These are phyloP conservation scores for Papilio machaon DNA, from an alignment of 1,140 invertebrate species.

Conservation along the genomic window DNA sequence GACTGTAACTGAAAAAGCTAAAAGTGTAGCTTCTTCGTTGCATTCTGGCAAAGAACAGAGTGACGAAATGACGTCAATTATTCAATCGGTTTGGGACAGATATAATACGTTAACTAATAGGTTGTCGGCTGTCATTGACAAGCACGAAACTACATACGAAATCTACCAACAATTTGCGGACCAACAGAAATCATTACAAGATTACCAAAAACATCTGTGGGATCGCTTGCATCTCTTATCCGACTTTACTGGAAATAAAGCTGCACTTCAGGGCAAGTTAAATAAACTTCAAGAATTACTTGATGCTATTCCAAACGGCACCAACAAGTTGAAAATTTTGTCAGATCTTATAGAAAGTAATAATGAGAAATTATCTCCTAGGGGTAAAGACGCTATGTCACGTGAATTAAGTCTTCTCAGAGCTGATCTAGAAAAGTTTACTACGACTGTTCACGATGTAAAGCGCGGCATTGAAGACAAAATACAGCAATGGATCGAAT, in stretches of 20 bases:
- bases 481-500: constrained; percentile 95
- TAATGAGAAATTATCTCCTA: constrained; percentile 85
- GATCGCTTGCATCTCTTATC: constrained; percentile 89
- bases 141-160: constrained; percentile 89
- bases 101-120: constrained; percentile 87
- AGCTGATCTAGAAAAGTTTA: constrained; percentile 92
- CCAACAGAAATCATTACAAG: constrained; percentile 91
- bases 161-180: constrained; percentile 93
- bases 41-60: constrained; percentile 84
- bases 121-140: constrained; percentile 74
- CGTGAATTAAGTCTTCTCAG: constrained; percentile 89
- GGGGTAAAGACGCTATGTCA: constrained; percentile 91
- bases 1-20: constrained; percentile 93
- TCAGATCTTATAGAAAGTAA: constrained; percentile 87
- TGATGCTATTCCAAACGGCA: constrained; percentile 88
- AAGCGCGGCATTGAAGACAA: constrained; percentile 91
- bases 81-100: constrained; percentile 87
- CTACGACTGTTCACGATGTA: constrained; percentile 88
- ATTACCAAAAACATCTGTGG: constrained; percentile 94
- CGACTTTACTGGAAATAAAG: constrained; percentile 92
- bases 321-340: constrained; percentile 87
- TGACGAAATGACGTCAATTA: constrained; percentile 85
- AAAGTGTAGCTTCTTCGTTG: constrained; percentile 82
- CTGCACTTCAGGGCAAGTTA: constrained; percentile 87
- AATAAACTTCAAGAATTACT: constrained; percentile 89